Percentiles rank a stretch among this genome's conserved stretches.
These are phyloP conservation scores for Sciaenops ocellatus DNA, from an alignment of 2,797 vertebrate genomes.

Conservation along the genomic window DNA sequence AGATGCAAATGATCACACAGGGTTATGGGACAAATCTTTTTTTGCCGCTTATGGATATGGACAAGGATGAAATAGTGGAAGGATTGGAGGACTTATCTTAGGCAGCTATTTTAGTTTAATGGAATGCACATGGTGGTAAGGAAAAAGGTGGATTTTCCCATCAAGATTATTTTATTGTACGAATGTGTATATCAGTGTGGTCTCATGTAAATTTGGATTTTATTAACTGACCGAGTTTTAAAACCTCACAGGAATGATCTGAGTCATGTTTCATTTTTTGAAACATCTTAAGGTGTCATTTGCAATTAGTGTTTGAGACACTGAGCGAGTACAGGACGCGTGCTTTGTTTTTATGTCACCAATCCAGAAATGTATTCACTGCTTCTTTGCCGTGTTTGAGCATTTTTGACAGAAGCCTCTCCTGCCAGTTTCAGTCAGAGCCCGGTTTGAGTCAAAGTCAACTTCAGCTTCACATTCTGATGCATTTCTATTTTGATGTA, in stretches of 20 bases:
- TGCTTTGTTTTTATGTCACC: constrained; percentile 65
- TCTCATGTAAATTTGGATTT: constrained; percentile 46
- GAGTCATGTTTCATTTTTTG: constrained; percentile 49
- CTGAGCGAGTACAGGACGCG: constrained; percentile 35
- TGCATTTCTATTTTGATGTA: constrained; percentile 71
- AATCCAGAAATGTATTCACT: constrained; percentile 42
- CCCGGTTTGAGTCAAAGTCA: constrained; percentile 68
- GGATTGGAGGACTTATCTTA: constrained; percentile 77
- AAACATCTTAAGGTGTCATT: constrained; percentile 57
- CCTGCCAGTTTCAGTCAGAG: constrained; percentile 74
- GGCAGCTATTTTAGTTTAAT: constrained; percentile 72
- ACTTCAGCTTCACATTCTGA: constrained; percentile 58
- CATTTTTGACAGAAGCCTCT: constrained; percentile 56
- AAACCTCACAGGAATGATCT: constrained; percentile 41
- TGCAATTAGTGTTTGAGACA: constrained; percentile 63
- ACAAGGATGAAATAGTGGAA: constrained; percentile 71
- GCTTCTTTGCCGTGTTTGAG: constrained; percentile 38
- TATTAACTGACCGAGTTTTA: constrained; percentile 37
- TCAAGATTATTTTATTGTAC: constrained; percentile 45
- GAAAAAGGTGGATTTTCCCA: constrained; percentile 30
- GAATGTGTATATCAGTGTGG: constrained; percentile 16
- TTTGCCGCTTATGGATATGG: constrained; percentile 67
- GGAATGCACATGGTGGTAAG: constrained; percentile 63
- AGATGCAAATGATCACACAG: constrained; percentile 87
- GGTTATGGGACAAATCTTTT: constrained; percentile 69